Base-by-base conservation (phyloP, 2,797 vertebrate species). In the Artibeus lituratus region DNA sequence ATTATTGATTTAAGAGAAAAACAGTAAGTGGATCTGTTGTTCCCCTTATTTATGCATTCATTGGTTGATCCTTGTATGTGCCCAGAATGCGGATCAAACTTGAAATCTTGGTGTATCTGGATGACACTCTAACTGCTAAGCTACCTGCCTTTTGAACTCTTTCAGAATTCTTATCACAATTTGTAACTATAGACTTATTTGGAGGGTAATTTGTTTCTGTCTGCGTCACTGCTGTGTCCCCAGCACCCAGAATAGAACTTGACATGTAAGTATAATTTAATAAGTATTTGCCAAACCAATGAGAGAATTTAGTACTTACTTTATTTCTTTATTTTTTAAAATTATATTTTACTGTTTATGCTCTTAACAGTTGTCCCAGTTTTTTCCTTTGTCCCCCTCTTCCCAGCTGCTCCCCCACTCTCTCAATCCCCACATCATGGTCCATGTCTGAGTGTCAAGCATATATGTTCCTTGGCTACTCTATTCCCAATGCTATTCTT, bases 231-330 rank as follows among this genome's bases (percentile, higher is more conserved):
- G 21, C 51, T 77, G 2, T 74, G n/a, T 85, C 70, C 49, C 18
- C 44, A 77, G 53, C 16, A 94, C 57, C 57, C 90, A 49, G 42
- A 47, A 57, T 26, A 93, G 32, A 93, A 15, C 29, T 53, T 77
- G 53, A 44, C 22, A 47, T 82, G 35, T 42, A 73, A 84, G 15
- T 59, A 18, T 55, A 80, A 26, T 73, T 80, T 87, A 90, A 94
- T 88, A 94, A 62, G 69, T 95, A 91, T 93, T 86, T 96, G 49
- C 62, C 74, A 95, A 96, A 78, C 59, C 82, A 94, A 51, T 51
- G 74, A 90, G 57, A 95, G 42, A 92, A 96, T 97, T 98, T 97
- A 97, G 65, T 94, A 97, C 94, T 96, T 97, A n/a, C 32, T 62
- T 15, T n/a, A 32, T 26, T 26, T 59, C 14, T 62, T 62, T n/a